Evolutionary conservation across 2,888 invertebrate species (phyloP).

Genomic region (Leptogaster cylindrica): DNA sequence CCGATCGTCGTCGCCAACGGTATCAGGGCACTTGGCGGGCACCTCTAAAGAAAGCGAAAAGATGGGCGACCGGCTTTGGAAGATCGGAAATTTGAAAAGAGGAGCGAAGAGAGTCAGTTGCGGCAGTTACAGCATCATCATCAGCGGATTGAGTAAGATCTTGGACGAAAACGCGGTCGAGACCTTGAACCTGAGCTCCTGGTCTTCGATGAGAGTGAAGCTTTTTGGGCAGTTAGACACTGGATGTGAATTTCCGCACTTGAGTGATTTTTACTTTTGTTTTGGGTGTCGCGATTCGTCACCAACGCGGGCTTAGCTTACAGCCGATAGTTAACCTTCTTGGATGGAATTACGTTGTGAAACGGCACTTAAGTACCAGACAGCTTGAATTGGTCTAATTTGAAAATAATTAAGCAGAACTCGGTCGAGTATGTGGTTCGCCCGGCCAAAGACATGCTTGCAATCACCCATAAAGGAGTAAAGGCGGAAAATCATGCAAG

Average conservation of each 20-base stretch:
- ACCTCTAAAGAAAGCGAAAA: constrained; percentile 34
- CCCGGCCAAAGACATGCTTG: background rate
- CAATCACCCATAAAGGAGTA: background rate
- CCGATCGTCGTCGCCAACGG: background rate
- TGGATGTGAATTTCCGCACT: constrained; percentile 1
- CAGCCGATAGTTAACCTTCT: background rate
- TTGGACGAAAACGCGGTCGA: constrained; percentile 20
- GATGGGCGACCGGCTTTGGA: background rate
- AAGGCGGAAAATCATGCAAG: background rate
- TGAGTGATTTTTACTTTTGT: background rate
- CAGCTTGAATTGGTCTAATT: background rate
- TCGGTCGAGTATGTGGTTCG: background rate
- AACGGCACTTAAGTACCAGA: background rate
- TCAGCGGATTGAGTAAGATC: background rate
- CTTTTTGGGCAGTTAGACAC: background rate
- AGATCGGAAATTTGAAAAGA: constrained; percentile 2
- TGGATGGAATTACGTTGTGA: background rate
- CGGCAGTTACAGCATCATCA: constrained; percentile 6
- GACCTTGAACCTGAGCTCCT: constrained; percentile 38
- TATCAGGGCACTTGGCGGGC: constrained; percentile 8
- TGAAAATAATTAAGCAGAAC: constrained; percentile 4
- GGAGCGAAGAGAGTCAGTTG: constrained; percentile 1
- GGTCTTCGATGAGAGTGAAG: constrained; percentile 2
- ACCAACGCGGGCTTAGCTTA: background rate
- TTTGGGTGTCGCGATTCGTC: background rate